Base-by-base conservation (phyloP, 2,797 vertebrate genomes). In the Avahi laniger region DNA sequence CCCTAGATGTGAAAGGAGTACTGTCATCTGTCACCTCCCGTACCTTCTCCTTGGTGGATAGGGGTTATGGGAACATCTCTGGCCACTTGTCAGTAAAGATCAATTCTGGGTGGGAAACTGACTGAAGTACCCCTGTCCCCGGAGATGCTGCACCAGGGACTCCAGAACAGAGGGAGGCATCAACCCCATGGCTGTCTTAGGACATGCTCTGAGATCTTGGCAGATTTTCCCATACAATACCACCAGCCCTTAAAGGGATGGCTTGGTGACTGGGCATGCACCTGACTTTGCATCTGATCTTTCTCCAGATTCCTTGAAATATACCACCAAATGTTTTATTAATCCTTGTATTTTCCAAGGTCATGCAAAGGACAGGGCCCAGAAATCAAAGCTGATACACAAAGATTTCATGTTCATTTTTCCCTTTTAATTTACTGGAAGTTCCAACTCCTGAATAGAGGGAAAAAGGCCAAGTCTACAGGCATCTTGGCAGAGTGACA, bases 381-480 rank as follows among this genome's bases (percentile, higher is more conserved):
- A 87, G 76, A 93, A 83, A 91, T 78, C 90, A 89, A 63, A 89
- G 69, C n/a, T 52, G 22, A 93, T 38, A 54, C 50, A 93, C 70
- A 91, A 75, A 89, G n/a, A 52, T 79, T 61, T 61, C 84, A 50
- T 33, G 35, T 86, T 76, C 35, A 35, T 52, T 95, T 94, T 96
- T 96, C 69, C 87, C 78, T 96, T 97, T 98, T 96, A 97, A 97
- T 97, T 95, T 97, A 93, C 94, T 97, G 89, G 93, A 97, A 97
- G 79, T 92, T 69, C 43, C 92, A 89, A 52, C 93, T 22, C 82
- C 86, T 92, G 73, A 83, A 93, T 33, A 92, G 61, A 82, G 67
- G 93, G 73, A 89, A 94, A 90, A 94, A 93, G 72, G 96, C 22
- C 76, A 95, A 97, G 61, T 38, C 90, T 96, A 48, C 86, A 95